Evolutionary conservation across 2,888 invertebrate genomes (phyloP).

Genomic region (Ditylenchus weischeri): DNA sequence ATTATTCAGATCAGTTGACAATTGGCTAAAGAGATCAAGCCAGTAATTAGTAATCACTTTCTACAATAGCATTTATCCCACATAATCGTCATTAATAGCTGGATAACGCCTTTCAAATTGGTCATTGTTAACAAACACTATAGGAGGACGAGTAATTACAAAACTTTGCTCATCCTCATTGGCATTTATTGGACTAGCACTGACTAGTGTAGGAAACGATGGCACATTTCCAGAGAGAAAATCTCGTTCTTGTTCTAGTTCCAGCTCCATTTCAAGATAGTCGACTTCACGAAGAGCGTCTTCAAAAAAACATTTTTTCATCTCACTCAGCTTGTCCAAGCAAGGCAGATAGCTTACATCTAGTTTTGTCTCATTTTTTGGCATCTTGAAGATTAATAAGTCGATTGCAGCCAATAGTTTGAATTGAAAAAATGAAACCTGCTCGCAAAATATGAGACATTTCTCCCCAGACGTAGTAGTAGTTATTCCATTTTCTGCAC

Average conservation of each 20-base stretch:
- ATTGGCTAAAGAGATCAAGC: too few species aligned
- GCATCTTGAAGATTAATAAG: conserved; percentile 11
- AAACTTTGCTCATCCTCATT: background rate
- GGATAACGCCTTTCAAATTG: background rate
- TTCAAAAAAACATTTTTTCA: conserved; percentile 31
- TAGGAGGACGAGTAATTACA: conserved; percentile 1
- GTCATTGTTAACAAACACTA: background rate
- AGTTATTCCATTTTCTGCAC: conserved; percentile 25
- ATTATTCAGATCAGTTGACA: too few species aligned
- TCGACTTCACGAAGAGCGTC: conserved; percentile 21
- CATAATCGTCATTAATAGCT: background rate
- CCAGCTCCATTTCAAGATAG: conserved; percentile 17
- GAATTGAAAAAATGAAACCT: conserved; percentile 8
- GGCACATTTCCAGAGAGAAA: background rate
- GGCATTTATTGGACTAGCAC: background rate
- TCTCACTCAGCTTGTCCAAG: conserved; percentile 32
- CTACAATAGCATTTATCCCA: too few species aligned
- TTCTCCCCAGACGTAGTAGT: conserved; percentile 28
- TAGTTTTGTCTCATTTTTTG: conserved; percentile 27
- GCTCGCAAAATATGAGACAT: conserved; percentile 33
- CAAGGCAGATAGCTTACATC: conserved; percentile 34
- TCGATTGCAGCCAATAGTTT: background rate
- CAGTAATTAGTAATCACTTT: too few species aligned
- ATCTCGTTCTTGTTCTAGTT: conserved; percentile 10
- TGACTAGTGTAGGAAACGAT: background rate